Percentiles rank a stretch among this genome's conserved stretches.
Evolutionary conservation across 2,888 invertebrate species (phyloP).

Genomic region (Malthinus seriepunctatus): DNA sequence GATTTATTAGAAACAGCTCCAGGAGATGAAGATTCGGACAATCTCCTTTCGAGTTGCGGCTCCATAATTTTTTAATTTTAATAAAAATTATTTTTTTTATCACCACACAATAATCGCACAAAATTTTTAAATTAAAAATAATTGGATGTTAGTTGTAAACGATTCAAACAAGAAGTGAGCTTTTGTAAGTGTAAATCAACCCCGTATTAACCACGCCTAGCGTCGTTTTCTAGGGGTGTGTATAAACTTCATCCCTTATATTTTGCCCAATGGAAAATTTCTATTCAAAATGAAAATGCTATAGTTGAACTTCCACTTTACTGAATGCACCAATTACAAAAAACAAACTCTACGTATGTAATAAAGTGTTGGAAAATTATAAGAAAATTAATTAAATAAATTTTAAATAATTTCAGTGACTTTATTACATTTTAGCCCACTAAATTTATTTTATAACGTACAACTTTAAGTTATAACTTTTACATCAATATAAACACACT

Average conservation of each 20-base stretch:
- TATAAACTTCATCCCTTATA: constrained; percentile 43
- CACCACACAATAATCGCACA: constrained; percentile 7
- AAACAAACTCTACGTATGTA: constrained; percentile 29
- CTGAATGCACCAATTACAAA: constrained; percentile 50
- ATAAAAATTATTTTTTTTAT: background rate
- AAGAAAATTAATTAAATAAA: constrained; percentile 26
- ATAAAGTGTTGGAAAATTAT: constrained; percentile 22
- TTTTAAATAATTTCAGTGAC: background rate
- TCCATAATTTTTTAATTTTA: constrained; percentile 15
- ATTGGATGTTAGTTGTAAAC: constrained; percentile 28
- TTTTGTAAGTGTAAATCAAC: constrained; percentile 32
- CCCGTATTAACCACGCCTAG: constrained; percentile 34
- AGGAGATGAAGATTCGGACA: constrained; percentile 32
- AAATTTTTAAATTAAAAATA: constrained; percentile 15
- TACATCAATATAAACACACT: no score
- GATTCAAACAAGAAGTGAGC: constrained; percentile 34
- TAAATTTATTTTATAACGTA: no score
- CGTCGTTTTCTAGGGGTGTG: constrained; percentile 31
- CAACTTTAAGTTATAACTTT: no score
- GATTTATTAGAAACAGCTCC: constrained; percentile 27
- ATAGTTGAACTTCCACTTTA: constrained; percentile 38
- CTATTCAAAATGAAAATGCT: constrained; percentile 42
- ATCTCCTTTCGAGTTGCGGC: constrained; percentile 20
- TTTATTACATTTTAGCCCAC: no score
- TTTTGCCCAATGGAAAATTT: constrained; percentile 48